phyloP scores from a whole-genome alignment of 2,888 invertebrate genomes.

The Polymixis flavicincta region DNA sequence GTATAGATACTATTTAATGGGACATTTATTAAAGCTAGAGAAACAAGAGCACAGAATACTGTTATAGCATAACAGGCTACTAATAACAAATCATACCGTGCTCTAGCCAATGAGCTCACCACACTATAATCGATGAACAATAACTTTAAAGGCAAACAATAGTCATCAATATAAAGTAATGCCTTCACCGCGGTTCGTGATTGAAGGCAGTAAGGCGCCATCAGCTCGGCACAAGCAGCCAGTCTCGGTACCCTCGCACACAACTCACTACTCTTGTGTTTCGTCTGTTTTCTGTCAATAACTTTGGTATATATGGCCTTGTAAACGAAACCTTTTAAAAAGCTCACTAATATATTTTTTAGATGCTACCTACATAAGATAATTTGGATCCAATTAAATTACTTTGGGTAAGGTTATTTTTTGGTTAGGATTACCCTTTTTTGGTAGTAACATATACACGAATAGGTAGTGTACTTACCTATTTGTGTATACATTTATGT shows the following conservation, averaged over 20 bases:
- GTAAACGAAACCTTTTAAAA: conserved; percentile 15
- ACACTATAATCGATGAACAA: conserved; percentile 22
- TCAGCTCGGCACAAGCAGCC: neutral
- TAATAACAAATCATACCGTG: neutral
- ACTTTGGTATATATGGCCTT: neutral
- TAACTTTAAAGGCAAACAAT: conserved; percentile 44
- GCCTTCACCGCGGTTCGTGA: conserved; percentile 44
- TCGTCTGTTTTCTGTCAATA: conserved; percentile 14
- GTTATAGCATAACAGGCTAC: neutral
- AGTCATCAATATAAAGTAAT: conserved; percentile 46
- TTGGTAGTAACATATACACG: neutral
- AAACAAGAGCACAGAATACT: neutral
- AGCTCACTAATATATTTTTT: neutral
- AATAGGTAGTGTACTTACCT: neutral
- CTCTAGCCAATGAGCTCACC: neutral
- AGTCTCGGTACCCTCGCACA: neutral
- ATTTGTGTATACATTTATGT: too few species aligned
- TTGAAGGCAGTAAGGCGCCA: conserved; percentile 17
- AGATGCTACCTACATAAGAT: neutral
- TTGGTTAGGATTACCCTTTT: neutral
- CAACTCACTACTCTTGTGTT: conserved; percentile 1
- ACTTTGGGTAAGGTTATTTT: neutral
- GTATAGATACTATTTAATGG: neutral
- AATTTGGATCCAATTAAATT: neutral
- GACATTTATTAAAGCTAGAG: neutral